A percentile compares a stretch with the other conserved stretches of the same genome.
phyloP scores from a whole-genome alignment of 2,888 invertebrate genomes.

The Orchestes rusci region DNA sequence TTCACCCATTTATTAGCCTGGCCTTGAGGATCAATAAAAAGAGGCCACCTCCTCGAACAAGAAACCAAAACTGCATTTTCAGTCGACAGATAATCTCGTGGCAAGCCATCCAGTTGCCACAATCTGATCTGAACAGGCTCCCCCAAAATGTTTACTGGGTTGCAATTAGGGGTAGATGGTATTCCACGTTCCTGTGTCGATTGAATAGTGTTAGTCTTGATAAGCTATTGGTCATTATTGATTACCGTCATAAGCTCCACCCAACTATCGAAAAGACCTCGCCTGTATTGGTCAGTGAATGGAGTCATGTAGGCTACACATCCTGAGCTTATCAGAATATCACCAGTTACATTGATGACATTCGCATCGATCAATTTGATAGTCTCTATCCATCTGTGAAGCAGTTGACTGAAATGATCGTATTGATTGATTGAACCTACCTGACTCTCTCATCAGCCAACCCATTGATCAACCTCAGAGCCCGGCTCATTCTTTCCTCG shows the following conservation, averaged over 20 bases:
- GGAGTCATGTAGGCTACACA: constrained; percentile 77
- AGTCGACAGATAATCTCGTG: constrained; percentile 76
- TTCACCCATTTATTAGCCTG: constrained; percentile 91
- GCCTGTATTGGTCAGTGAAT: constrained; percentile 60
- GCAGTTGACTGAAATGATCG: constrained; percentile 40
- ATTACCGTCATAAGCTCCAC: constrained; percentile 44
- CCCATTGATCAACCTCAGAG: constrained; percentile 53
- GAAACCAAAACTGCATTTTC: constrained; percentile 83
- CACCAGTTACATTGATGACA: constrained; percentile 58
- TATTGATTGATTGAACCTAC: constrained; percentile 7
- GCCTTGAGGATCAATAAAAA: constrained; percentile 88
- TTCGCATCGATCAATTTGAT: constrained; percentile 53
- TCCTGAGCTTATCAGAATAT: constrained; percentile 62
- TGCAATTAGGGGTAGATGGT: constrained; percentile 61
- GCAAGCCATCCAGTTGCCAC: constrained; percentile 82
- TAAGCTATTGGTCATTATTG: neutral
- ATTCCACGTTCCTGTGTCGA: constrained; percentile 43
- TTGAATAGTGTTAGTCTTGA: no score
- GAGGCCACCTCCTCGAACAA: constrained; percentile 79
- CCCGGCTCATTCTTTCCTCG: constrained; percentile 68
- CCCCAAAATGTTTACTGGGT: constrained; percentile 59
- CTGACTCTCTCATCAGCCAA: constrained; percentile 32
- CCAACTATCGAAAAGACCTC: constrained; percentile 53
- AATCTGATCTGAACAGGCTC: constrained; percentile 68
- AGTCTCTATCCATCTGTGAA: constrained; percentile 65